These are phyloP conservation scores for Xylocopa sonorina DNA, from an alignment of 1,140 invertebrate species.

Conservation along the genomic window DNA sequence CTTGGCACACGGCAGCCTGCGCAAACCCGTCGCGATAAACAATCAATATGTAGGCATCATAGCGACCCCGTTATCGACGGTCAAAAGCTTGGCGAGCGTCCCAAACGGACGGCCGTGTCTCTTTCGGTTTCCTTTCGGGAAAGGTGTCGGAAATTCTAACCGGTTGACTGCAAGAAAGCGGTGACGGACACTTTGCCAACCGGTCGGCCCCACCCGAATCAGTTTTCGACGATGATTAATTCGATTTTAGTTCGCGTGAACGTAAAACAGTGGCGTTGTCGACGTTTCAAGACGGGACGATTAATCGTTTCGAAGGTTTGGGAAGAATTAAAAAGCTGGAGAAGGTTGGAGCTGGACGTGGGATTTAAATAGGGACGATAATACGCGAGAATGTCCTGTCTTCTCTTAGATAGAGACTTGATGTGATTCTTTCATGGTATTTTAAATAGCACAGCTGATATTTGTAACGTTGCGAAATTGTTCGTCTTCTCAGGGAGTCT, in stretches of 20 bases:
- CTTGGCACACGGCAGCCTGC: constrained; percentile 40
- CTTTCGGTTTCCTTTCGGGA: constrained; percentile 12
- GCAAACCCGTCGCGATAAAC: constrained; percentile 52
- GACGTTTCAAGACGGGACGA: not conserved
- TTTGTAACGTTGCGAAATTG: too few species aligned
- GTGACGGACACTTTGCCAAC: constrained; percentile 18
- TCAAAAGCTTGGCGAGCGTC: constrained; percentile 49
- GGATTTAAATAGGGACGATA: not conserved
- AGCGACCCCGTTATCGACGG: constrained; percentile 55
- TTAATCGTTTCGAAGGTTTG: too few species aligned
- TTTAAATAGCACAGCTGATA: too few species aligned
- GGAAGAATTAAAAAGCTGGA: not conserved
- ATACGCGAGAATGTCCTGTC: too few species aligned
- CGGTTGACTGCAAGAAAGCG: constrained; percentile 20
- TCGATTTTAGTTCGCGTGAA: not conserved
- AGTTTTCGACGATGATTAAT: not conserved
- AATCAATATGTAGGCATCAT: constrained; percentile 56
- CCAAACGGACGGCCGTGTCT: constrained; percentile 39
- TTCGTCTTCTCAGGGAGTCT: too few species aligned
- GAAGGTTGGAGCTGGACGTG: not conserved
- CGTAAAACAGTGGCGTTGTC: not conserved
- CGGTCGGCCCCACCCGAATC: constrained; percentile 10
- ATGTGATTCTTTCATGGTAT: too few species aligned
- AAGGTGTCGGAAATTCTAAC: constrained; percentile 27
- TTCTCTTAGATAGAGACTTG: too few species aligned